Conservation (phyloP, 1,140 invertebrate species). For the Drosophila novamexicana region DNA sequence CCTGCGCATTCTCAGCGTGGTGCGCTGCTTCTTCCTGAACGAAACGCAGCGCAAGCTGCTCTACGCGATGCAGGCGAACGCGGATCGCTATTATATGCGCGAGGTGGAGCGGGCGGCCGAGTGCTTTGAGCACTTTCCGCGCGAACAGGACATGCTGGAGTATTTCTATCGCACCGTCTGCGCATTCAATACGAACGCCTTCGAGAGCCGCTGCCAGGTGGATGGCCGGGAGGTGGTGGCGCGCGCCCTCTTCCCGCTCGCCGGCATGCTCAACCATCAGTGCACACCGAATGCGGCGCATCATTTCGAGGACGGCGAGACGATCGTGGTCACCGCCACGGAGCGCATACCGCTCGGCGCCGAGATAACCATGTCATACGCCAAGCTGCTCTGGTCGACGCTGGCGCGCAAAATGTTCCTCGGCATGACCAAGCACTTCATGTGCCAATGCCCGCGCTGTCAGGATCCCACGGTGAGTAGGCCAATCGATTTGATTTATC, state of each 20-base stretch:
- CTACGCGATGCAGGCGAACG: constrained; percentile 86
- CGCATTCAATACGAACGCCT: constrained; percentile 90
- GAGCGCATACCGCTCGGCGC: constrained; percentile 87
- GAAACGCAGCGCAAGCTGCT: constrained; percentile 86
- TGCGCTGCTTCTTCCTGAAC: constrained; percentile 86
- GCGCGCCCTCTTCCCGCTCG: constrained; percentile 90
- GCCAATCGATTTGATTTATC: neutral
- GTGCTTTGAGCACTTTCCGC: constrained; percentile 86
- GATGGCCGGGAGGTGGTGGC: constrained; percentile 85
- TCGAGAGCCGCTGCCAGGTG: constrained; percentile 87
- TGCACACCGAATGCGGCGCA: constrained; percentile 91
- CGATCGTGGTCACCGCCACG: constrained; percentile 88
- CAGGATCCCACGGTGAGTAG: constrained; percentile 87
- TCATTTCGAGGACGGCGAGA: constrained; percentile 86
- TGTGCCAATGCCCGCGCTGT: constrained; percentile 89
- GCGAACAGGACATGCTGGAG: constrained; percentile 88
- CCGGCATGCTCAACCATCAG: constrained; percentile 90
- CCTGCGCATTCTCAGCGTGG: constrained; percentile 86
- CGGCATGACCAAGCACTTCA: constrained; percentile 90
- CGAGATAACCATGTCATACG: constrained; percentile 90
- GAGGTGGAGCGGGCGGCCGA: constrained; percentile 87
- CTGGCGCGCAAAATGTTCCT: constrained; percentile 88
- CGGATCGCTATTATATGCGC: constrained; percentile 85
- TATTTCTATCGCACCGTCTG: constrained; percentile 85
- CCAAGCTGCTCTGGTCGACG: constrained; percentile 90